Evolutionary conservation across 2,797 vertebrate species (phyloP), one percentile per base, ranked within the genome.

Genomic region (Micrastur ruficollis): DNA sequence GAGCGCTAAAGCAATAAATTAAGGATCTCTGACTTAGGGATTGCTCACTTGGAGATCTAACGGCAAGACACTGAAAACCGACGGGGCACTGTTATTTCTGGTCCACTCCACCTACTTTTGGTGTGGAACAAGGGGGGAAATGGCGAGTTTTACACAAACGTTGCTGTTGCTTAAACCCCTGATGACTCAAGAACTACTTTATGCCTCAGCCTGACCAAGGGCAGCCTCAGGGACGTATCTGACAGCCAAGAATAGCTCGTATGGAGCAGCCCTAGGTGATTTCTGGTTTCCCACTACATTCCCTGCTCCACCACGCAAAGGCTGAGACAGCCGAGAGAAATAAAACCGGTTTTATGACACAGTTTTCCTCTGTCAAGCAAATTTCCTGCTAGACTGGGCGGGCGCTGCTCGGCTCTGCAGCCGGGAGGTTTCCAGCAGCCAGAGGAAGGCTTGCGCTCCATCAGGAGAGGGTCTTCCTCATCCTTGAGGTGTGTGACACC

Each of bases 211-310:
- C 32, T 87, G 84, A 93, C 74, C 81, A 78, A 85, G 34, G 53
- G 32, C 56, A 93, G 83, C 86, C 81, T 2, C 53, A 58, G 91
- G 62, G 67, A 87, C 53, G 66, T 68, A 53, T 59, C 85, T 89
- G 80, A 55, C 75, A 89, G 88, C 92, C 94, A 96, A 96, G 86
- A 96, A 89, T 12, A 95, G 89, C 79, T 95, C 27, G 0, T 72
- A 82, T 0, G 0, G 49, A 95, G 61, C 29, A 79, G 70, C 17
- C 91, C 58, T 12, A 3, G 53, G 87, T 0, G 16, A 91, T 74
- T 95, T 89, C 79, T 93, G 91, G 91, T 90, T 91, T 93, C 87
- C 81, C 86, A 26, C 81, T 23, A 10, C 81, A 94, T 94, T 96
- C 88, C 61, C 84, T 50, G 19, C 75, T 81, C 68, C 0, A 9